A percentile compares a stretch with the other conserved stretches of the same genome.
Conservation (phyloP, 1,140 invertebrate genomes). For the Leptinotarsa texana region DNA sequence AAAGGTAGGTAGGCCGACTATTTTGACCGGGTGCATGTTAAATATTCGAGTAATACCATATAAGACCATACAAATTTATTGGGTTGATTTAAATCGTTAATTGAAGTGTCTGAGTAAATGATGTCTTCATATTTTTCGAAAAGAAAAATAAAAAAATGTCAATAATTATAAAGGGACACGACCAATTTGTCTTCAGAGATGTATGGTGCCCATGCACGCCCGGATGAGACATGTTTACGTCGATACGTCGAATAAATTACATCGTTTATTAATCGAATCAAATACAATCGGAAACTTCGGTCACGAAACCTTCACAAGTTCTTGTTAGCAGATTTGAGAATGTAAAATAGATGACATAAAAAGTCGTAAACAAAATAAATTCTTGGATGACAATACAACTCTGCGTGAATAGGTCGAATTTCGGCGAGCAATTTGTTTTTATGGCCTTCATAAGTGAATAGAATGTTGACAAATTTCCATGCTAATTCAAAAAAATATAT, state of each 20-base stretch:
- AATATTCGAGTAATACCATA: too few species aligned
- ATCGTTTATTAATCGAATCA: constrained; percentile 12
- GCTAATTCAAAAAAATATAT: constrained; percentile 43
- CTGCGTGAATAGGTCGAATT: constrained; percentile 32
- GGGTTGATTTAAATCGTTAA: too few species aligned
- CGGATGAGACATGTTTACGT: not conserved
- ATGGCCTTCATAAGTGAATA: constrained; percentile 34
- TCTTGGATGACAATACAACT: constrained; percentile 32
- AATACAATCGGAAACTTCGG: constrained; percentile 13
- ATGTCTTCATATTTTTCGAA: too few species aligned
- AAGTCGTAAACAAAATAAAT: constrained; percentile 39
- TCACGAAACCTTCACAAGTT: constrained; percentile 25
- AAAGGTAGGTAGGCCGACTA: too few species aligned
- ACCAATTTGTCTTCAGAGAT: too few species aligned
- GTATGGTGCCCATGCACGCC: too few species aligned
- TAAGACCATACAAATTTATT: too few species aligned
- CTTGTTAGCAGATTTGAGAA: constrained; percentile 32
- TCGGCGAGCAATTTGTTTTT: constrained; percentile 36
- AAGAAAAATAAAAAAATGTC: too few species aligned
- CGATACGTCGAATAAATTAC: constrained; percentile 11
- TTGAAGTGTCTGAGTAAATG: too few species aligned
- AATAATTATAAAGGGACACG: too few species aligned
- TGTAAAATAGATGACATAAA: constrained; percentile 38
- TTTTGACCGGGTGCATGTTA: too few species aligned
- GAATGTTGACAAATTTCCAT: constrained; percentile 45